Evolutionary conservation across 2,888 invertebrate genomes (phyloP).

Genomic region (Melitaea athalia): DNA sequence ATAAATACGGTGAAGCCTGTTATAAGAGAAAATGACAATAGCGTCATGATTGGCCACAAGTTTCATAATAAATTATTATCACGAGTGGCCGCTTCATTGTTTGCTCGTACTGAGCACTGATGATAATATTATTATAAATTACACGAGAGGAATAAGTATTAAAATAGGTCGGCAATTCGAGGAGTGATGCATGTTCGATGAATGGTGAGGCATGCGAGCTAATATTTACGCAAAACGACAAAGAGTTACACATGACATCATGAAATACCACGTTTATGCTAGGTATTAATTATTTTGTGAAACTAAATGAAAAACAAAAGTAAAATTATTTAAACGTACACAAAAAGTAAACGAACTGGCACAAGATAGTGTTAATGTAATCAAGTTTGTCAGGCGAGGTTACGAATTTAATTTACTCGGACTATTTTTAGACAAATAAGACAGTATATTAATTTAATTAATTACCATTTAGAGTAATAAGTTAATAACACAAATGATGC

Average conservation of each 20-base stretch:
- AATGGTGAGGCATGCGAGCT: constrained; percentile 30
- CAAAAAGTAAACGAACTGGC: neutral
- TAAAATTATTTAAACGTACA: neutral
- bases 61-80: constrained; percentile 35
- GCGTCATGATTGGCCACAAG: constrained; percentile 29
- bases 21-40: constrained; percentile 27
- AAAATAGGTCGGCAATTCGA: constrained; percentile 28
- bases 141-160: constrained; percentile 25
- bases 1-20: constrained; percentile 20
- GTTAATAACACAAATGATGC: neutral
- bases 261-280: constrained; percentile 15
- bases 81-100: constrained; percentile 31
- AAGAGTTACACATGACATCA: constrained; percentile 20
- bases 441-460: neutral
- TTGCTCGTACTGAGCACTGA: constrained; percentile 24
- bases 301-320: neutral
- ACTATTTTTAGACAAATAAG: neutral
- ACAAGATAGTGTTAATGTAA: neutral
- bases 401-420: neutral
- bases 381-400: neutral
- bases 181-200: constrained; percentile 28
- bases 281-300: constrained; percentile 10
- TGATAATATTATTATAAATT: constrained; percentile 35
- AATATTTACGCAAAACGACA: constrained; percentile 34
- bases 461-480: neutral